Percentiles rank a stretch among this genome's conserved stretches.
Evolutionary conservation across 2,797 vertebrate species (phyloP).

Genomic region (Psittacula derbiana): DNA sequence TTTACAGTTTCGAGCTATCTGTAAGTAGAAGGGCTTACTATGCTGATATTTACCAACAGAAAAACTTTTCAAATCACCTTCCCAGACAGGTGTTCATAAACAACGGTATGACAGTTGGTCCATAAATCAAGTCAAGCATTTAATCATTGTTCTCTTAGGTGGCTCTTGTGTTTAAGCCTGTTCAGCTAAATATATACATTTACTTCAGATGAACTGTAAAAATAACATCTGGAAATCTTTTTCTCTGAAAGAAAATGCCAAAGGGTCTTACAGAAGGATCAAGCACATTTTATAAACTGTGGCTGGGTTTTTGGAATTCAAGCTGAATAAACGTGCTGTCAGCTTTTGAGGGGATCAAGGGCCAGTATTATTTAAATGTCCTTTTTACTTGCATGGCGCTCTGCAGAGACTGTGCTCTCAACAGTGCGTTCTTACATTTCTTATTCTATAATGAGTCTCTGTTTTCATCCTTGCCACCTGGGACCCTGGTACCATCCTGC

Average conservation of each 20-base stretch:
- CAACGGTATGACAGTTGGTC: background rate
- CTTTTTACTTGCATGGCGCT: constrained; percentile 26
- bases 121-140: constrained; percentile 50
- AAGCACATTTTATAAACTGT: background rate
- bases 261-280: constrained; percentile 29
- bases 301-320: constrained; percentile 1
- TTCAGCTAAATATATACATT: constrained; percentile 54
- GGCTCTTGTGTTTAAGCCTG: constrained; percentile 13
- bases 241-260: constrained; percentile 22
- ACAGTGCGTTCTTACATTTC: constrained; percentile 37
- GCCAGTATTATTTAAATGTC: constrained; percentile 43
- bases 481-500: background rate
- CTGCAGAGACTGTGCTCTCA: constrained; percentile 1
- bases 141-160: constrained; percentile 41
- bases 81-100: constrained; percentile 51
- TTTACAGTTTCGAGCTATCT: background rate
- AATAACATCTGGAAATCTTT: constrained; percentile 50
- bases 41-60: constrained; percentile 21
- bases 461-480: constrained; percentile 43
- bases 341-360: constrained; percentile 52
- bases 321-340: constrained; percentile 29
- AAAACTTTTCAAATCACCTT: constrained; percentile 39
- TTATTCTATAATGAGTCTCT: constrained; percentile 50
- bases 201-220: constrained; percentile 49
- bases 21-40: background rate